These are phyloP conservation scores for Eupelmus urozonus DNA, from an alignment of 2,888 invertebrate species.

Conservation along the genomic window DNA sequence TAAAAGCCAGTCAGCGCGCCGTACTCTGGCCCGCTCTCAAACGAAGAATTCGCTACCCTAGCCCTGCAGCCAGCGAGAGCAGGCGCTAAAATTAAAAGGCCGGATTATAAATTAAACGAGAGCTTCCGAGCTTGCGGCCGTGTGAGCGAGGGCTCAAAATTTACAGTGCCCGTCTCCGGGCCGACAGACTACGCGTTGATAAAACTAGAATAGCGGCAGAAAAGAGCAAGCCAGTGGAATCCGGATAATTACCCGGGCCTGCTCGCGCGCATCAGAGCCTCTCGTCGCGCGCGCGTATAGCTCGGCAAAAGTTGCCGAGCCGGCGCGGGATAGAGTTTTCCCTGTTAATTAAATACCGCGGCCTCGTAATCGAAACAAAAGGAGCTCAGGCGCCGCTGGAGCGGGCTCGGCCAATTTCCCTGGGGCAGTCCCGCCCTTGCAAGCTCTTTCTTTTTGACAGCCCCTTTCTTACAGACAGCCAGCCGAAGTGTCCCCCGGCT, in stretches of 20 bases:
- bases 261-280: no score
- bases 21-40: no score
- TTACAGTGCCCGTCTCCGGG: conserved; percentile 37
- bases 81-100: conserved; percentile 44
- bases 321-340: conserved; percentile 22
- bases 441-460: neutral
- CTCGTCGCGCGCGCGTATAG: no score
- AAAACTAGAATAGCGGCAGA: neutral
- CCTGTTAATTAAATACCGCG: conserved; percentile 49
- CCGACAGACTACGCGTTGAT: neutral
- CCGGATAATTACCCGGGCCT: conserved; percentile 45
- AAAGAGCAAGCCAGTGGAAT: conserved; percentile 13
- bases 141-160: conserved; percentile 11
- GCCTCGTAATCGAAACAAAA: conserved; percentile 29
- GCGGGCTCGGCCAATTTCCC: neutral
- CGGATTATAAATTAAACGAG: conserved; percentile 48
- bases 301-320: neutral
- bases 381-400: neutral
- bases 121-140: neutral
- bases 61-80: no score
- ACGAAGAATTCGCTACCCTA: no score
- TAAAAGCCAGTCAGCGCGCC: conserved; percentile 5
- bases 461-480: neutral
- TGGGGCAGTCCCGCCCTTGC: neutral
- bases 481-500: neutral